Evolutionary conservation across 2,888 invertebrate species (phyloP).

Genomic region (Prosapia bicincta): DNA sequence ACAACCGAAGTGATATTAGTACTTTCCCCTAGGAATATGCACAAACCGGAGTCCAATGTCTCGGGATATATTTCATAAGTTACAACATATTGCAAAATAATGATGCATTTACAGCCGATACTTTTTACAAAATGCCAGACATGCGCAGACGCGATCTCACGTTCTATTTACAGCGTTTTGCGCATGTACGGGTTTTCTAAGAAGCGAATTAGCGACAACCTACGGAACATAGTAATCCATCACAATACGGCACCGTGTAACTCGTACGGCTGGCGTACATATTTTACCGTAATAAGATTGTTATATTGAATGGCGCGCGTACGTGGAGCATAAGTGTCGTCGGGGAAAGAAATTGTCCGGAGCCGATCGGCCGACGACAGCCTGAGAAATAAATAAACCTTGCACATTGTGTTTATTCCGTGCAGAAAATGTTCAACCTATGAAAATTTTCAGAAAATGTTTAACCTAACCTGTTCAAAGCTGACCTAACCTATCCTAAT

Average conservation of each 20-base stretch:
- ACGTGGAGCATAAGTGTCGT: neutral
- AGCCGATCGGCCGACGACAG: no score
- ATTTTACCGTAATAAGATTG: neutral
- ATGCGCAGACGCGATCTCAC: neutral
- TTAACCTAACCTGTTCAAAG: no score
- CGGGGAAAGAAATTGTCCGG: neutral
- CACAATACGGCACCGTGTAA: neutral
- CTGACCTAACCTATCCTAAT: no score
- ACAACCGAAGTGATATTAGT: no score
- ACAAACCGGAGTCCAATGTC: no score
- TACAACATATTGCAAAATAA: neutral
- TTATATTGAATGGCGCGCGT: neutral
- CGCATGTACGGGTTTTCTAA: neutral
- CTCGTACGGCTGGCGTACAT: neutral
- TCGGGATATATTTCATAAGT: no score
- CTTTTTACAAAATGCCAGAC: neutral
- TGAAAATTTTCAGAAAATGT: no score
- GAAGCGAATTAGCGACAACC: neutral
- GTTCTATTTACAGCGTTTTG: neutral
- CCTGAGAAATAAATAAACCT: no score
- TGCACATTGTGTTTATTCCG: no score
- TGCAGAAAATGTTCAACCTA: no score
- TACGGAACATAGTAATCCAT: neutral
- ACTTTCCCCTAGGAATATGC: no score
- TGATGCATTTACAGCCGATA: neutral